Evolutionary conservation across 2,113 vertebrate genomes (phyloP).

Genomic region (Nanorana parkeri): DNA sequence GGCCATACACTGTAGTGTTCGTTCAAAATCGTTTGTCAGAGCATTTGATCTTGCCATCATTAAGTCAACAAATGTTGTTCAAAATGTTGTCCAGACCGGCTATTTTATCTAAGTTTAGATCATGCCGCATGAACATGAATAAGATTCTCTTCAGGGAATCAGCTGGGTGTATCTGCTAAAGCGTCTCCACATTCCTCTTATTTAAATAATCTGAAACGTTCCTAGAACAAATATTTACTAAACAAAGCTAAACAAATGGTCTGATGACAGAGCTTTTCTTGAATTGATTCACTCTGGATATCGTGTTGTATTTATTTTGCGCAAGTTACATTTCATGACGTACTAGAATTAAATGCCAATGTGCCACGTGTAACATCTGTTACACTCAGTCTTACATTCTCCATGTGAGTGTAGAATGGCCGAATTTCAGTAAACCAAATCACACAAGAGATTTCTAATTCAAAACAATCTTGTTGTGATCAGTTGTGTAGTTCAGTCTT

Average conservation of each 20-base stretch:
- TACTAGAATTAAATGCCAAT: background rate
- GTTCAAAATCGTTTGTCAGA: no score
- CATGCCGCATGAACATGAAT: background rate
- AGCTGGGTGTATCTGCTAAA: background rate
- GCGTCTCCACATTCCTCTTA: background rate
- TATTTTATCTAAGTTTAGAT: background rate
- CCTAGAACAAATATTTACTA: conserved; percentile 38
- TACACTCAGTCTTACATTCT: no score
- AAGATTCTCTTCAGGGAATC: background rate
- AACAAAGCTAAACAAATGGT: conserved; percentile 7
- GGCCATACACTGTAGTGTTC: no score
- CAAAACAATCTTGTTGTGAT: no score
- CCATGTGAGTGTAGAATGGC: no score
- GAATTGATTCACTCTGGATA: background rate
- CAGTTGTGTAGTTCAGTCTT: no score
- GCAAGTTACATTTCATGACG: conserved; percentile 9
- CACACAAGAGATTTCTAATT: no score
- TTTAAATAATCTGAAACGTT: conserved; percentile 14
- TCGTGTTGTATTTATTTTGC: conserved; percentile 14
- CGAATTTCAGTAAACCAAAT: no score
- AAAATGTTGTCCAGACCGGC: no score
- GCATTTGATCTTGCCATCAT: no score
- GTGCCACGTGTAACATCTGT: background rate
- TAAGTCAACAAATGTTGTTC: no score
- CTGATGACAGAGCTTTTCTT: background rate